Base-by-base conservation (phyloP, 2,113 vertebrate genomes). In the Delphinapterus leucas region DNA sequence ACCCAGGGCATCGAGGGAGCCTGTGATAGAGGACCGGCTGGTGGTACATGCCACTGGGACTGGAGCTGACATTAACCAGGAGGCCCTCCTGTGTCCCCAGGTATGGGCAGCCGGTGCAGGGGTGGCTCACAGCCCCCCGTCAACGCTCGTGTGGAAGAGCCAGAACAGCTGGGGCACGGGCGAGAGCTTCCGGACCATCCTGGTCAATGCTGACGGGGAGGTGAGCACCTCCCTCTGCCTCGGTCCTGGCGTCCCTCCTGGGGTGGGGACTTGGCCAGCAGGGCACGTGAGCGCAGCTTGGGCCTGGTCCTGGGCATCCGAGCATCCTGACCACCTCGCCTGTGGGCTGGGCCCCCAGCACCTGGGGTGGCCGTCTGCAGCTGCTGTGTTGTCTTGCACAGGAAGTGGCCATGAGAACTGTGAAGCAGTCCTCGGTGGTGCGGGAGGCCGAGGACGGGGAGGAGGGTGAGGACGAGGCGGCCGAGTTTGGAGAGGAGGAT, bases 101-200 rank as follows among this genome's bases (percentile, higher is more conserved):
- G 99, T 99, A 31, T 99, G 99, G 99, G 99, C 99, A 90, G 99
- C 99, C 31, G 99, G 99, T 73, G 99, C 99, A 0, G 99, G 99
- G 0, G 98, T 99, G 26, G 95, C 99, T 90, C 99, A 99, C 20
- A 99, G 99, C 61, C 99, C 99, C 4, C 99, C 99, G 0, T 98
- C 99, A 41, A 99, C 99, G 38, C 98, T 99, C 0, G 98, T 99
- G 97, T 99, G 99, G 99, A 99, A 99, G 98, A 99, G 98, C 81
- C 99, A 99, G 98, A 98, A 97, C 97, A 99, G 99, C 96, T 99
- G 99, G 99, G 99, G 99, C 60, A 98, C 99, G 0, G 99, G 99
- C 91, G 99, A 97, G 67, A 98, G 99, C 7, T 99, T 99, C 28
- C 97, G 99, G 47, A 99, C 99, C 0, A 97, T 98, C 87, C 98